Evolutionary conservation across 2,113 vertebrate species (phyloP).

Genomic region (Entosphenus tridentatus): DNA sequence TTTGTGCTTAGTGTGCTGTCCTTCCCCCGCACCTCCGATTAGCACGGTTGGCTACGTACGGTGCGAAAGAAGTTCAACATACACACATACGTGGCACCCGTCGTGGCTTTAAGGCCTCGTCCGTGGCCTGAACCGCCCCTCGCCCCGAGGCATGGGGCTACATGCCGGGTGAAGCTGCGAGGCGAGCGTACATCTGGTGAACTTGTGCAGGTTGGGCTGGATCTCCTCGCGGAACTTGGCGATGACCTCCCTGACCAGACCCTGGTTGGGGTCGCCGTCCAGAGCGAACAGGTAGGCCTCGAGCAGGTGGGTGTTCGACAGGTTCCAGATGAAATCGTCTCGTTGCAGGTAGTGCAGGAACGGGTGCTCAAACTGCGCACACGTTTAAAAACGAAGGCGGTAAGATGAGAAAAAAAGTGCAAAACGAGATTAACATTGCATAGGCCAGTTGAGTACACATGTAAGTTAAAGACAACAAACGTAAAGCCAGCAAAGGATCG

Average conservation of each 20-base stretch:
- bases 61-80: no score
- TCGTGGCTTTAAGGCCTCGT: no score
- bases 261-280: constrained; percentile 23
- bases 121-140: not conserved
- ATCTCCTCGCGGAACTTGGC: constrained; percentile 31
- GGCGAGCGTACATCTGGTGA: constrained; percentile 46
- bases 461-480: no score
- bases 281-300: constrained; percentile 29
- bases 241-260: constrained; percentile 33
- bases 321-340: constrained; percentile 48
- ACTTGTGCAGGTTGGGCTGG: constrained; percentile 25
- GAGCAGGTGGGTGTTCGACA: constrained; percentile 37
- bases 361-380: constrained; percentile 34
- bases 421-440: no score
- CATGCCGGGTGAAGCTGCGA: not conserved
- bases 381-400: no score
- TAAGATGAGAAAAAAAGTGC: no score
- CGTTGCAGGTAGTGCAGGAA: constrained; percentile 28
- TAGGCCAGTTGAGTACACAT: no score
- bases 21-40: no score
- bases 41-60: no score
- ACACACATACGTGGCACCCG: no score
- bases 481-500: no score
- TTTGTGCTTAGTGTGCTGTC: no score
- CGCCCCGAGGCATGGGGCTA: not conserved